Evolutionary conservation across 2,797 vertebrate species (phyloP).

Genomic region (Ctenosaura bakeri): DNA sequence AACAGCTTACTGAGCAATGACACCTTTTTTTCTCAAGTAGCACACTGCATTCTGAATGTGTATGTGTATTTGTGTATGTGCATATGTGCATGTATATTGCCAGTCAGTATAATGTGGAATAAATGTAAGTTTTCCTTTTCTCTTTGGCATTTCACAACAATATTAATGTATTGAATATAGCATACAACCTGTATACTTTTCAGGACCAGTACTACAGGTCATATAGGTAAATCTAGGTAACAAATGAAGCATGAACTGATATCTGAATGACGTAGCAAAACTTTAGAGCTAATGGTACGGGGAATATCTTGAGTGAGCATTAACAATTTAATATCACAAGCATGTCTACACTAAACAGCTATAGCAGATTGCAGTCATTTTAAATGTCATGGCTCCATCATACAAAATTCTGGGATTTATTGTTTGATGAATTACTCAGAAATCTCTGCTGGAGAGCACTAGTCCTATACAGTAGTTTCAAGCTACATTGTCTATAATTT

Average conservation of each 20-base stretch:
- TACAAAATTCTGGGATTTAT: no score
- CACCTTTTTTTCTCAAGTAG: constrained; percentile 5
- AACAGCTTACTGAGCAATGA: background rate
- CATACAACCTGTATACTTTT: no score
- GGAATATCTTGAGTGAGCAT: background rate
- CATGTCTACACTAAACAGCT: no score
- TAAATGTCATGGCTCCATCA: no score
- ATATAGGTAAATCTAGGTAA: background rate
- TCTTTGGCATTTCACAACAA: background rate
- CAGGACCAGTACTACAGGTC: no score
- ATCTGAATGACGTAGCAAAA: background rate
- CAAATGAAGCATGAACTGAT: background rate
- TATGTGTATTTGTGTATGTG: no score
- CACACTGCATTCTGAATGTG: background rate
- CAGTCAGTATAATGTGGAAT: background rate
- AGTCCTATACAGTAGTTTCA: background rate
- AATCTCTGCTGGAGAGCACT: no score
- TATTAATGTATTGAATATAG: background rate
- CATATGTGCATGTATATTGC: no score
- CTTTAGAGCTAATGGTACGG: background rate
- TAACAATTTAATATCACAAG: background rate
- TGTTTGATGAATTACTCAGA: no score
- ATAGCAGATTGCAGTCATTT: no score
- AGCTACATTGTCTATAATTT: background rate
- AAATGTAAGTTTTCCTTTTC: background rate